A percentile compares a stretch with the other conserved stretches of the same genome.
Evolutionary conservation across 2,113 vertebrate species (phyloP).

Genomic region (Ibidorhyncha struthersii): DNA sequence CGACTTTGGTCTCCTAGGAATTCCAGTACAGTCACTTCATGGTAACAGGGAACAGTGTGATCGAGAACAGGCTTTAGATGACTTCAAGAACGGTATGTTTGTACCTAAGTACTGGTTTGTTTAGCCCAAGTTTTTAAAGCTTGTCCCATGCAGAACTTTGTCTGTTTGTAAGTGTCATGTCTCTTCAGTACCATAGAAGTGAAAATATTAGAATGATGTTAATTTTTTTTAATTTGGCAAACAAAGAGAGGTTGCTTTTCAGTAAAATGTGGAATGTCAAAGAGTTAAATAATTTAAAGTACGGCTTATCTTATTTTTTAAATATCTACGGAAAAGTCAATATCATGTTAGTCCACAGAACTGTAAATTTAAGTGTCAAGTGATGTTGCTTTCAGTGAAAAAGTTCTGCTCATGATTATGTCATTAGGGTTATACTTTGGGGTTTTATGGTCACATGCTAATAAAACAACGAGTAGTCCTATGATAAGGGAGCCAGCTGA

Average conservation of each 20-base stretch:
- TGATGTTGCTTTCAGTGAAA: background rate
- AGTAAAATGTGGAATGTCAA: background rate
- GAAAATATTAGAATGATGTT: background rate
- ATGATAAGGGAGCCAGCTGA: background rate
- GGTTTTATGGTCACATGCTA: background rate
- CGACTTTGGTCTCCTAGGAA: slow-evolving; percentile 85
- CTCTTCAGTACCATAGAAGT: background rate
- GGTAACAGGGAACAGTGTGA: slow-evolving; percentile 91
- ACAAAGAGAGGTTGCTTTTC: background rate
- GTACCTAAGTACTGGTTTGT: background rate
- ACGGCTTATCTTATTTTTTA: background rate
- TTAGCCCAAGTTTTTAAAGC: background rate
- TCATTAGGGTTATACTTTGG: background rate
- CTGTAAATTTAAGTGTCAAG: background rate
- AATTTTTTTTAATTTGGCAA: background rate
- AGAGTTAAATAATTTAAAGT: background rate
- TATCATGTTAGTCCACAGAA: background rate
- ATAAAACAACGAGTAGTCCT: background rate
- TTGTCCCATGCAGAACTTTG: background rate
- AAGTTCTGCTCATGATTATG: background rate
- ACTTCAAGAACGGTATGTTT: slow-evolving; percentile 87
- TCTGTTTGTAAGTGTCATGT: background rate
- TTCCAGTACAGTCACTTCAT: slow-evolving; percentile 92
- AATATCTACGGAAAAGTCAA: background rate
- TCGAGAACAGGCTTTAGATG: slow-evolving; percentile 90